Conservation (phyloP, 2,797 vertebrate genomes). For the Xerus rutilus region DNA sequence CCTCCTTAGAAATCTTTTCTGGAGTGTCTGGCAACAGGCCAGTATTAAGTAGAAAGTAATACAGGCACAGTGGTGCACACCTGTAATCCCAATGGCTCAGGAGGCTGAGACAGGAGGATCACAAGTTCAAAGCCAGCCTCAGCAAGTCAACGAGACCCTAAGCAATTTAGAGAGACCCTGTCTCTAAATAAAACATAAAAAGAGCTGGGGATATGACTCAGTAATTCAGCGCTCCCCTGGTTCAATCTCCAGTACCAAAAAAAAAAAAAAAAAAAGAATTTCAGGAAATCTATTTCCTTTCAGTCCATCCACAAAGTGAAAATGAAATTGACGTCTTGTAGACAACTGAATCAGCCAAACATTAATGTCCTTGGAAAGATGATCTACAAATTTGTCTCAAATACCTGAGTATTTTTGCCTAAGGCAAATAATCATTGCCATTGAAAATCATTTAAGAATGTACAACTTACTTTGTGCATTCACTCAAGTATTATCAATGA, state of each 20-base stretch:
- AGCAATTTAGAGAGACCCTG: too few relatives aligned
- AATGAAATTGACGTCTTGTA: not conserved
- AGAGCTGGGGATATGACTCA: too few relatives aligned
- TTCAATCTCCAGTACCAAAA: too few relatives aligned
- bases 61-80: too few relatives aligned
- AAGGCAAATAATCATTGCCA: conserved; percentile 10
- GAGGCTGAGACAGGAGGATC: too few relatives aligned
- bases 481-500: not conserved
- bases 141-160: too few relatives aligned
- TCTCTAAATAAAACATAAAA: too few relatives aligned
- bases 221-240: too few relatives aligned
- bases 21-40: not conserved
- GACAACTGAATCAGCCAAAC: not conserved
- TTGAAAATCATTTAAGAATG: conserved; percentile 1
- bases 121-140: too few relatives aligned
- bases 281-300: not conserved
- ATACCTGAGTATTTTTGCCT: not conserved
- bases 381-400: not conserved
- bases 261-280: not conserved
- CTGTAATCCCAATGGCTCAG: too few relatives aligned
- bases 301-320: not conserved
- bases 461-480: not conserved
- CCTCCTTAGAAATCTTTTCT: not conserved
- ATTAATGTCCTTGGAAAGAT: not conserved
- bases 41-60: not conserved